A percentile compares a stretch with the other conserved stretches of the same genome.
These are phyloP conservation scores for Nebria brevicollis DNA, from an alignment of 2,888 invertebrate genomes.

Conservation along the genomic window DNA sequence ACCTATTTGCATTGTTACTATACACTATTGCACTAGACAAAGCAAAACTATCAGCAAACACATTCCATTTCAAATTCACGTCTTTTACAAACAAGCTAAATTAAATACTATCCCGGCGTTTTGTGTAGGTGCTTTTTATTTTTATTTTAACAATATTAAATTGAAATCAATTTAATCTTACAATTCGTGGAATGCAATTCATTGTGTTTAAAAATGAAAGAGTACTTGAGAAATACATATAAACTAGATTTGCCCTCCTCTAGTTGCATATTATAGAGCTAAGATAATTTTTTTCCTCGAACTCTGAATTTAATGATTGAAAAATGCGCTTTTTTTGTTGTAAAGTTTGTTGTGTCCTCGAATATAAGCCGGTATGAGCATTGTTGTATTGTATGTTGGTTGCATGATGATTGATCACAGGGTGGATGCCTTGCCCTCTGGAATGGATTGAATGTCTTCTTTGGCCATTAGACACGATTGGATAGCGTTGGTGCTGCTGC, in stretches of 20 bases:
- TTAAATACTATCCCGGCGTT: background rate
- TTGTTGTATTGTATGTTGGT: constrained; percentile 20
- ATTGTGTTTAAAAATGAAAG: no score
- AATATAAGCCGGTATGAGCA: constrained; percentile 1
- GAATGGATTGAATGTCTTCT: constrained; percentile 37
- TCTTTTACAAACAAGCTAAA: background rate
- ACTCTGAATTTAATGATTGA: no score
- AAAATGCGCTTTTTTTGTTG: background rate
- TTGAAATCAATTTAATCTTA: no score
- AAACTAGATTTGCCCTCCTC: no score
- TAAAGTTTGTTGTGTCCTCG: background rate
- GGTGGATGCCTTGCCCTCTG: constrained; percentile 1
- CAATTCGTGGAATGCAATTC: no score
- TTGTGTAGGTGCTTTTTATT: background rate
- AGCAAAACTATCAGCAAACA: background rate
- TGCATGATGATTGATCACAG: constrained; percentile 36
- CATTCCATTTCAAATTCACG: background rate
- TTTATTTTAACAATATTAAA: no score
- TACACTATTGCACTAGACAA: background rate
- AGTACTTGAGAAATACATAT: no score
- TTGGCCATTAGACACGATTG: constrained; percentile 34
- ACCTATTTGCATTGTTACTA: background rate
- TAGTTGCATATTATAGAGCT: no score
- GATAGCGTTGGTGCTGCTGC: constrained; percentile 17
- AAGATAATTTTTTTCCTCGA: no score